phyloP scores from a whole-genome alignment of 2,113 vertebrate genomes.

The Rissa tridactyla region DNA sequence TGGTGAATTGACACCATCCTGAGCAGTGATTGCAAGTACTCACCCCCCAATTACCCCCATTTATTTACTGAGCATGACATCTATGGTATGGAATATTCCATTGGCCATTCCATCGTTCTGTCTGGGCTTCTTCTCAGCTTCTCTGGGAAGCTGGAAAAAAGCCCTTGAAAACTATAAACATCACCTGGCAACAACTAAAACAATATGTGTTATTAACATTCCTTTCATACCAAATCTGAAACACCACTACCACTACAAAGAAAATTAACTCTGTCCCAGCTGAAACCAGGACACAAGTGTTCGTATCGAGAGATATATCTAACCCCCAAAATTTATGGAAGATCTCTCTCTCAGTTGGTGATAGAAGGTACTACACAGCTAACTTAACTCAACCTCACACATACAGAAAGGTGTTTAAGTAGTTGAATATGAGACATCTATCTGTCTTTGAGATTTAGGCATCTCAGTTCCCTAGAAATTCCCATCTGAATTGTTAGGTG shows the following conservation, averaged over 20 bases:
- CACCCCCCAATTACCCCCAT: background rate
- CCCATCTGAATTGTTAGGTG: background rate
- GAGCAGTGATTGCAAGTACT: background rate
- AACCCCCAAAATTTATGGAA: background rate
- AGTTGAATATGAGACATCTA: background rate
- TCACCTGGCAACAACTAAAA: background rate
- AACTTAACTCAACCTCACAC: background rate
- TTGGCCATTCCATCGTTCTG: background rate
- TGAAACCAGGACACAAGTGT: background rate
- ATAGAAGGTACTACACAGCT: background rate
- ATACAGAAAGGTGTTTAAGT: background rate
- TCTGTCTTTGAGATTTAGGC: background rate
- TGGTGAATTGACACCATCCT: background rate
- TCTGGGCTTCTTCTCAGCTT: background rate
- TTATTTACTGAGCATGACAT: background rate
- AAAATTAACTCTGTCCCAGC: background rate
- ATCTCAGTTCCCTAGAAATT: background rate
- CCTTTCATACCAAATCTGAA: background rate
- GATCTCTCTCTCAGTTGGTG: background rate
- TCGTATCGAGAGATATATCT: background rate
- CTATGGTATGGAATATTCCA: background rate
- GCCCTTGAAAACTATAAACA: background rate
- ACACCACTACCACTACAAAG: background rate
- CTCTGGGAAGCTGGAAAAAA: background rate
- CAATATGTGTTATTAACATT: background rate